Percentiles rank a stretch among this genome's conserved stretches.
These are phyloP conservation scores for Numenius phaeopus DNA, from an alignment of 2,797 vertebrate genomes.

Conservation along the genomic window DNA sequence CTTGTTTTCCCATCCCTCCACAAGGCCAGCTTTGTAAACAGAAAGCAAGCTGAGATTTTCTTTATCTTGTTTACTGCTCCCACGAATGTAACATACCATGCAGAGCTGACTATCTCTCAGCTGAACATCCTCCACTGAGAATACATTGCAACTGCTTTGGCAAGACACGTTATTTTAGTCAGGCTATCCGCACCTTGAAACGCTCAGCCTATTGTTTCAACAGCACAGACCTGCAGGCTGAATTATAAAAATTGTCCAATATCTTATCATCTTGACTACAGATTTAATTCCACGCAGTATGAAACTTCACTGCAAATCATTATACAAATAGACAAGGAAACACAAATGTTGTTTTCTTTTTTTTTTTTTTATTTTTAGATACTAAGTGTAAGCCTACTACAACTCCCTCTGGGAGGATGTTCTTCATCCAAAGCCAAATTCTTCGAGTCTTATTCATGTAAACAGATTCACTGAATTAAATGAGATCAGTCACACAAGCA, in stretches of 20 bases:
- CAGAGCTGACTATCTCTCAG: not conserved
- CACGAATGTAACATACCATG: not conserved
- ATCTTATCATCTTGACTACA: constrained; percentile 39
- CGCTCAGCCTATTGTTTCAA: constrained; percentile 69
- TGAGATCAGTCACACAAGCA: not conserved
- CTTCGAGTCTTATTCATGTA: not conserved
- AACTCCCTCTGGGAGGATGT: constrained; percentile 1
- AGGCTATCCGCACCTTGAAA: constrained; percentile 29
- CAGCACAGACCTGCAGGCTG: not conserved
- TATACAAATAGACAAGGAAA: not conserved
- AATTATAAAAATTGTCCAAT: constrained; percentile 13
- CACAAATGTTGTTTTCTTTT: not conserved
- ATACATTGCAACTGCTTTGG: not conserved
- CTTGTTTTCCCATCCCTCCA: not conserved
- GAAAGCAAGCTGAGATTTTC: constrained; percentile 15
- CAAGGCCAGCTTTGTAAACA: not conserved
- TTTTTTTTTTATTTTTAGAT: not conserved
- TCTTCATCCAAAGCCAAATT: constrained; percentile 28
- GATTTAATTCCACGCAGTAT: constrained; percentile 31
- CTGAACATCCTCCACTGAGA: not conserved
- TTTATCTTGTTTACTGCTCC: constrained; percentile 2
- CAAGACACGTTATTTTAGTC: not conserved
- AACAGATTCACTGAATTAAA: not conserved
- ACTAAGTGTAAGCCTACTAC: constrained; percentile 13
- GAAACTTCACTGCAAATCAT: constrained; percentile 29